Conservation (phyloP, 2,113 vertebrate species). For the Barbus barbus region DNA sequence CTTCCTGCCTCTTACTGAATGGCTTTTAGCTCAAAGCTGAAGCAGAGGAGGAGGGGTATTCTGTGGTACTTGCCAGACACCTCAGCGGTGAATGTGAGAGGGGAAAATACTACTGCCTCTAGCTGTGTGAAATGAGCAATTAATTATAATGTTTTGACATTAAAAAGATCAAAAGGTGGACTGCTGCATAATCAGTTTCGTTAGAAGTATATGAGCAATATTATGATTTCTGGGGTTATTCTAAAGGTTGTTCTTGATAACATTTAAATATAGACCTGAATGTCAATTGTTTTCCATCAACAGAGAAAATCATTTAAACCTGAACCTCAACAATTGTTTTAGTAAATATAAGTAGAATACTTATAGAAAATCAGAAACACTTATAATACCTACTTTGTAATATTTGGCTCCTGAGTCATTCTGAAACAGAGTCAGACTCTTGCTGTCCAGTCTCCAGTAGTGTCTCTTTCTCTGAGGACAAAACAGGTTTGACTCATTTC, state of each 20-base stretch:
- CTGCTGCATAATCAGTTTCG: neutral
- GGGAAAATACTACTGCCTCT: neutral
- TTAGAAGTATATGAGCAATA: neutral
- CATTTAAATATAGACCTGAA: neutral
- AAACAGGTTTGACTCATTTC: slow-evolving; percentile 28
- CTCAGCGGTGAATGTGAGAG: slow-evolving; percentile 5
- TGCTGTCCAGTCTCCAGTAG: slow-evolving; percentile 98
- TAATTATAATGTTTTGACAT: slow-evolving; percentile 18
- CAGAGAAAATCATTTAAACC: neutral
- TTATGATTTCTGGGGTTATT: slow-evolving; percentile 14
- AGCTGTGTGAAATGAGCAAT: slow-evolving; percentile 12
- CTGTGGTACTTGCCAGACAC: slow-evolving; percentile 31
- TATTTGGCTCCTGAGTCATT: slow-evolving; percentile 97
- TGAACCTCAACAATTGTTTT: neutral
- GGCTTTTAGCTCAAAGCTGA: neutral
- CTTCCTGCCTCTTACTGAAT: neutral
- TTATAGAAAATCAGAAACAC: slow-evolving; percentile 54
- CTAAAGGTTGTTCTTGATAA: neutral
- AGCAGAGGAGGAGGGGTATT: slow-evolving; percentile 19
- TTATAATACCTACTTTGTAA: slow-evolving; percentile 86
- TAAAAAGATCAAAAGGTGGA: neutral
- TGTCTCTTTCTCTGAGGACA: slow-evolving; percentile 91
- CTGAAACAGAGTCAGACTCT: slow-evolving; percentile 94
- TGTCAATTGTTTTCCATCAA: neutral
- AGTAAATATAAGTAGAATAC: neutral